These are phyloP conservation scores for Drosophila recens DNA, from an alignment of 2,888 invertebrate species.

Conservation along the genomic window DNA sequence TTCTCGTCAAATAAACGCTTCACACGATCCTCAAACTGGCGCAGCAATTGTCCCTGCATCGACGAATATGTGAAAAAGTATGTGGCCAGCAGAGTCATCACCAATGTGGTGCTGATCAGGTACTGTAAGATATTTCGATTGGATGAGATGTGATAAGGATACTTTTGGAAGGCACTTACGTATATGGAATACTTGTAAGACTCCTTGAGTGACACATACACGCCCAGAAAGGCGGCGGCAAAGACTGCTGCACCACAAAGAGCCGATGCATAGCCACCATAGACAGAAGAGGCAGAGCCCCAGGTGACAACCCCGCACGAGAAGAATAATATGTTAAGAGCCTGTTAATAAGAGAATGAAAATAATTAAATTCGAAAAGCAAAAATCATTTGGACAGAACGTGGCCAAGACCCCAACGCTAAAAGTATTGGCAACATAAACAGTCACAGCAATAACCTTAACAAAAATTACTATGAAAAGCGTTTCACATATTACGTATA, in stretches of 20 bases:
- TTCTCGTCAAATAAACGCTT: slow-evolving; percentile 64
- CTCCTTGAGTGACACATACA: slow-evolving; percentile 79
- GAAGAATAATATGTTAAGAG: slow-evolving; percentile 70
- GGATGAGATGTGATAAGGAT: background rate
- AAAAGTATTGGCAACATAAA: slow-evolving; percentile 16
- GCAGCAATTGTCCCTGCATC: slow-evolving; percentile 61
- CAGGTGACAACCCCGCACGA: slow-evolving; percentile 79
- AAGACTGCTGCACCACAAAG: slow-evolving; percentile 67
- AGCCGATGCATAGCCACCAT: slow-evolving; percentile 76
- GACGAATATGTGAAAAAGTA: slow-evolving; percentile 74
- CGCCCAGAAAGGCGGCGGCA: slow-evolving; percentile 70
- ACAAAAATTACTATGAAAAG: background rate
- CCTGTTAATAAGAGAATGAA: slow-evolving; percentile 44
- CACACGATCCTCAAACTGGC: slow-evolving; percentile 70
- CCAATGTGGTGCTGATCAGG: slow-evolving; percentile 46
- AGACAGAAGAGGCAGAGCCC: slow-evolving; percentile 73
- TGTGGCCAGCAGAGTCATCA: slow-evolving; percentile 60
- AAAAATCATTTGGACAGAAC: background rate
- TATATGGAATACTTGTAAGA: slow-evolving; percentile 75
- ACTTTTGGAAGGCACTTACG: slow-evolving; percentile 38
- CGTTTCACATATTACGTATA: slow-evolving; percentile 26
- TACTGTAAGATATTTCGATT: slow-evolving; percentile 49
- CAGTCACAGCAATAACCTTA: background rate
- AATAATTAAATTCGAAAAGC: background rate
- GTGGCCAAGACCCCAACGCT: slow-evolving; percentile 5